Percentiles rank a stretch among this genome's conserved stretches.
Evolutionary conservation across 2,888 invertebrate species (phyloP).

Genomic region (Hypomecis atomaria): DNA sequence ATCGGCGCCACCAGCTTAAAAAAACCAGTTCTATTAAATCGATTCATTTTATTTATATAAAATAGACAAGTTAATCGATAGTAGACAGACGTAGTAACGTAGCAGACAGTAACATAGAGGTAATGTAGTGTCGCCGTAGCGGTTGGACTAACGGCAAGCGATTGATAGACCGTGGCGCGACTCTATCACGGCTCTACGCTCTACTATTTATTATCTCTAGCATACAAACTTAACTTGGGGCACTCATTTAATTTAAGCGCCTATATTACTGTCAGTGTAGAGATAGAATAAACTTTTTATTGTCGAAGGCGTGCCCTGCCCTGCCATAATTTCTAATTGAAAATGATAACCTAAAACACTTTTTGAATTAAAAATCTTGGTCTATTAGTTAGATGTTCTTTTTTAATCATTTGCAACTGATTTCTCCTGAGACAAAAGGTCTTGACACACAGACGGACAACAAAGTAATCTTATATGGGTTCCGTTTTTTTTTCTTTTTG

Average conservation of each 20-base stretch:
- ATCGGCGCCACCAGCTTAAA: not conserved
- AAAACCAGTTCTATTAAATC: conserved; percentile 23
- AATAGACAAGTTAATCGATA: conserved; percentile 40
- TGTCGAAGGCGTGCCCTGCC: not conserved
- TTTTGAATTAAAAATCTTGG: too few relatives aligned
- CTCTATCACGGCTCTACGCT: conserved; percentile 19
- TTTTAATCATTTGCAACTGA: too few relatives aligned
- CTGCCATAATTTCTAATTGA: not conserved
- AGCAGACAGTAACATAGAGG: conserved; percentile 30
- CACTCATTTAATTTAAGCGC: conserved; percentile 21
- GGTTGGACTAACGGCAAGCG: conserved; percentile 31
- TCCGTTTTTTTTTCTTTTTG: too few relatives aligned
- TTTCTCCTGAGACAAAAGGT: too few relatives aligned
- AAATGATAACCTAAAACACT: not conserved
- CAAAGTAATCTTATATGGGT: too few relatives aligned
- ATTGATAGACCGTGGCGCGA: conserved; percentile 24
- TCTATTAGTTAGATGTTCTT: too few relatives aligned
- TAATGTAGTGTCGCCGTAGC: conserved; percentile 45
- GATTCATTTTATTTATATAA: conserved; percentile 34
- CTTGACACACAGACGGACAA: too few relatives aligned
- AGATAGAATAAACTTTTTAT: conserved; percentile 18
- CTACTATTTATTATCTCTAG: conserved; percentile 22
- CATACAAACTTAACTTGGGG: conserved; percentile 19
- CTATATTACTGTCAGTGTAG: conserved; percentile 9
- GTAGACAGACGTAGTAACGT: conserved; percentile 38